phyloP scores from a whole-genome alignment of 2,797 vertebrate genomes.

The Neostethus bicornis region DNA sequence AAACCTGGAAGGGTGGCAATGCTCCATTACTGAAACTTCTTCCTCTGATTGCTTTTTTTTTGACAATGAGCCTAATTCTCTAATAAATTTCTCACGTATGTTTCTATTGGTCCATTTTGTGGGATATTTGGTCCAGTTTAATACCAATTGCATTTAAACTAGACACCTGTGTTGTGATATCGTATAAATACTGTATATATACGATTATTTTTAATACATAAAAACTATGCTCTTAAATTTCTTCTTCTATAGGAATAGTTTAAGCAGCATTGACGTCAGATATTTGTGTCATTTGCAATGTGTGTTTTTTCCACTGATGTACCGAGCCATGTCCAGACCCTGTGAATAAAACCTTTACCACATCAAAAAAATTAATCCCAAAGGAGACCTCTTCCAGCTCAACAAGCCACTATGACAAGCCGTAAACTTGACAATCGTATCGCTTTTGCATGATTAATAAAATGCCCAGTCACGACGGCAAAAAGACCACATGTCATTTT shows the following conservation, averaged over 20 bases:
- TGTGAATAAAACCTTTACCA: slow-evolving; percentile 33
- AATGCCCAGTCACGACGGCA: slow-evolving; percentile 29
- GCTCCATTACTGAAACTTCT: too few relatives aligned
- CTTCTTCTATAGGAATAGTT: slow-evolving; percentile 24
- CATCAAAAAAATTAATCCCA: slow-evolving; percentile 55
- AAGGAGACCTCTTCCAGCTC: slow-evolving; percentile 34
- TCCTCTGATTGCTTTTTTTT: too few relatives aligned
- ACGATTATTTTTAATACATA: too few relatives aligned
- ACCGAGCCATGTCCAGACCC: slow-evolving; percentile 22
- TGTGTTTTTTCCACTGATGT: slow-evolving; percentile 10
- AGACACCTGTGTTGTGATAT: too few relatives aligned
- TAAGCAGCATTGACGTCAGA: slow-evolving; percentile 15
- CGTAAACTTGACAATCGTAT: slow-evolving; percentile 45
- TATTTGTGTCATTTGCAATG: slow-evolving; percentile 27
- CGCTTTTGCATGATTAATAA: slow-evolving; percentile 47
- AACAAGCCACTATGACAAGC: slow-evolving; percentile 23
- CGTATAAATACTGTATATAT: too few relatives aligned
- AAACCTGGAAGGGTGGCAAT: too few relatives aligned
- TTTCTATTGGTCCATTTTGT: too few relatives aligned
- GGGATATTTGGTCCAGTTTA: too few relatives aligned
- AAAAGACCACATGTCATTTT: slow-evolving; percentile 49
- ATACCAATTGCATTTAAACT: too few relatives aligned
- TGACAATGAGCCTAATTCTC: too few relatives aligned
- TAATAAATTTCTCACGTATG: too few relatives aligned
- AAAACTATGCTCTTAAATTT: too few relatives aligned